phyloP scores from a whole-genome alignment of 2,888 invertebrate genomes.

The Mycalesis mineus region DNA sequence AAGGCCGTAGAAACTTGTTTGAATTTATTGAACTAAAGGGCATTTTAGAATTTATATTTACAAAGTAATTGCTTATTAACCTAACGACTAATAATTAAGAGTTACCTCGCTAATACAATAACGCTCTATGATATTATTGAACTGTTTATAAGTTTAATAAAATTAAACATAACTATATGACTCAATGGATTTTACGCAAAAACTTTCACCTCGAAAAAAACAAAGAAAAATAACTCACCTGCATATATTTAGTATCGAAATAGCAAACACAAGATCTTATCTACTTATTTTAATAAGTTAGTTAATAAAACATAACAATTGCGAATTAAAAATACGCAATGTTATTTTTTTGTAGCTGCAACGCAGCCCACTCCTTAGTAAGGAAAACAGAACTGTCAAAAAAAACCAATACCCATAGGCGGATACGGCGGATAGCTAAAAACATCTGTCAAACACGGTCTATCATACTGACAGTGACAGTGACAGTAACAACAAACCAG shows the following conservation, averaged over 20 bases:
- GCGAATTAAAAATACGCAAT: conserved; percentile 42
- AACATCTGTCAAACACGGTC: not conserved
- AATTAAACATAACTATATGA: not conserved
- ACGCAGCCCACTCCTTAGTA: conserved; percentile 46
- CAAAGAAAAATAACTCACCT: conserved; percentile 43
- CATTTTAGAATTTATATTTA: not conserved
- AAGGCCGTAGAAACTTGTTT: conserved; percentile 40
- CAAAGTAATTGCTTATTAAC: not conserved
- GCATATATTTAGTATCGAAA: conserved; percentile 39
- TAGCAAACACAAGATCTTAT: conserved; percentile 46
- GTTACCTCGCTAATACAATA: not conserved
- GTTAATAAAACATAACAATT: conserved; percentile 49
- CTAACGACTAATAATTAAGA: conserved; percentile 8
- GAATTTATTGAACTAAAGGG: conserved; percentile 6
- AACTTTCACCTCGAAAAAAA: conserved; percentile 59
- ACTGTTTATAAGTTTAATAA: not conserved
- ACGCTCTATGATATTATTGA: not conserved
- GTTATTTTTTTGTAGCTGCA: conserved; percentile 39
- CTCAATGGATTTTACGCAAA: conserved; percentile 10
- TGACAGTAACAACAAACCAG: not conserved
- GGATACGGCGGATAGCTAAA: too few relatives aligned
- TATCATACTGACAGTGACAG: not conserved
- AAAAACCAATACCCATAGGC: not conserved
- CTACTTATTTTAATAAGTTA: conserved; percentile 41
- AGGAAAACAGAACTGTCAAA: conserved; percentile 47